phyloP scores from a whole-genome alignment of 2,888 invertebrate species.

The Perizoma affinitatum region DNA sequence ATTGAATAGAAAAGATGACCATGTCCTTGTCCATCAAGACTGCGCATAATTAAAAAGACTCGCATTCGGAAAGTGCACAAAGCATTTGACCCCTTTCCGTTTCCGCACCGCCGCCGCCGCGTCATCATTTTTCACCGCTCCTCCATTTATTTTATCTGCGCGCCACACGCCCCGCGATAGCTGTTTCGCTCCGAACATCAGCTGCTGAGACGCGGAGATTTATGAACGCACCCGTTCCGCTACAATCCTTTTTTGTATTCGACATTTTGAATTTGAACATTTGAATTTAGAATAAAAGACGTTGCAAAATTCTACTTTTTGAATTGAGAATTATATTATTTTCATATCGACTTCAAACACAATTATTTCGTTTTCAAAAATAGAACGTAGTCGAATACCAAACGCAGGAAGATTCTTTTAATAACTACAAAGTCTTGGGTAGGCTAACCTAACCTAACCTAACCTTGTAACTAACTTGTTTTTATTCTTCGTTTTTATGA shows the following conservation, averaged over 20 bases:
- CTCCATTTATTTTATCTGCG: constrained; percentile 83
- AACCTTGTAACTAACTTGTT: too few relatives aligned
- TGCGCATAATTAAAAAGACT: constrained; percentile 26
- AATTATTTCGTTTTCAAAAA: too few relatives aligned
- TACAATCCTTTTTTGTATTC: constrained; percentile 56
- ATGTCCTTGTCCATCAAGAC: background rate
- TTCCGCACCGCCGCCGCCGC: constrained; percentile 75
- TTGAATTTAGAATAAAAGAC: constrained; percentile 63
- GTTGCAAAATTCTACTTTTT: constrained; percentile 41
- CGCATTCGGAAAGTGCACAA: constrained; percentile 33
- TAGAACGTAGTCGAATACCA: too few relatives aligned
- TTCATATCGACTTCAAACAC: too few relatives aligned
- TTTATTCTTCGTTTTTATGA: too few relatives aligned
- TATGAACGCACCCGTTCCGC: constrained; percentile 75
- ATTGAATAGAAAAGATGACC: background rate
- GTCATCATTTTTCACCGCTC: constrained; percentile 82
- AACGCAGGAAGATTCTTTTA: too few relatives aligned
- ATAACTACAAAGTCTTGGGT: too few relatives aligned
- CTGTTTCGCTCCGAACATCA: constrained; percentile 75
- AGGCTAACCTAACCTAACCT: too few relatives aligned
- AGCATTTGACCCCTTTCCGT: constrained; percentile 64
- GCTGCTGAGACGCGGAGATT: constrained; percentile 80
- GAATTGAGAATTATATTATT: background rate
- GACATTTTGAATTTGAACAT: constrained; percentile 59
- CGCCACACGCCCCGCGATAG: constrained; percentile 71